Evolutionary conservation across 2,113 vertebrate species (phyloP).

Genomic region (Trematomus loennbergii): DNA sequence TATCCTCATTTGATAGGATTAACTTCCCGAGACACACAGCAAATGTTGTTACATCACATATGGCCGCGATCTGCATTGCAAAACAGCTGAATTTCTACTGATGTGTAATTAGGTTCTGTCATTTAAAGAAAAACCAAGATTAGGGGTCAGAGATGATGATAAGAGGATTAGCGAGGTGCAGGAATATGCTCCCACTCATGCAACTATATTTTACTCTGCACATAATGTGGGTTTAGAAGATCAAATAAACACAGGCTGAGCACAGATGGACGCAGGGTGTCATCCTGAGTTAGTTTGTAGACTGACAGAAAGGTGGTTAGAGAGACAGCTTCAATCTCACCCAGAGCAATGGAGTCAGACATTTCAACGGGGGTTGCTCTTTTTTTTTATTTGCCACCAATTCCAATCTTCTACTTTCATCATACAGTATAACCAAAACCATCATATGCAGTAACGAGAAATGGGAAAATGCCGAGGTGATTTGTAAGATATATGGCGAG

Average conservation of each 20-base stretch:
- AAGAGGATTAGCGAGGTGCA: slow-evolving; percentile 59
- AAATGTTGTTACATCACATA: slow-evolving; percentile 49
- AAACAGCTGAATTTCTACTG: slow-evolving; percentile 23
- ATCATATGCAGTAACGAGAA: slow-evolving; percentile 54
- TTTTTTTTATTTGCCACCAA: slow-evolving; percentile 61
- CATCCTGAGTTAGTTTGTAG: slow-evolving; percentile 63
- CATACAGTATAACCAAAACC: slow-evolving; percentile 44
- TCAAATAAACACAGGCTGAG: slow-evolving; percentile 48
- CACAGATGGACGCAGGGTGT: slow-evolving; percentile 51
- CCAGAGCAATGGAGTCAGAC: slow-evolving; percentile 49
- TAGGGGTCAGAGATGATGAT: slow-evolving; percentile 46
- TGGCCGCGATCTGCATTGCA: slow-evolving; percentile 26
- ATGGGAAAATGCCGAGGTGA: slow-evolving; percentile 16
- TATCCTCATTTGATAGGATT: slow-evolving; percentile 78
- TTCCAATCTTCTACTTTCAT: slow-evolving; percentile 59
- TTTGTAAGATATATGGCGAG: slow-evolving; percentile 35
- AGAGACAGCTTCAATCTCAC: slow-evolving; percentile 58
- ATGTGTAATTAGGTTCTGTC: slow-evolving; percentile 59
- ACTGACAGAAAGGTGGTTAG: slow-evolving; percentile 67
- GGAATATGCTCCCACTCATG: slow-evolving; percentile 30
- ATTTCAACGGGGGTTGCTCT: slow-evolving; percentile 48
- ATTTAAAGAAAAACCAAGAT: slow-evolving; percentile 43
- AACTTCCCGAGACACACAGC: slow-evolving; percentile 48
- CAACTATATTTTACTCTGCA: slow-evolving; percentile 13
- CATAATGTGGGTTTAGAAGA: slow-evolving; percentile 18